A percentile compares a stretch with the other conserved stretches of the same genome.
Evolutionary conservation across 2,113 vertebrate species (phyloP).

Genomic region (Elachura formosa): DNA sequence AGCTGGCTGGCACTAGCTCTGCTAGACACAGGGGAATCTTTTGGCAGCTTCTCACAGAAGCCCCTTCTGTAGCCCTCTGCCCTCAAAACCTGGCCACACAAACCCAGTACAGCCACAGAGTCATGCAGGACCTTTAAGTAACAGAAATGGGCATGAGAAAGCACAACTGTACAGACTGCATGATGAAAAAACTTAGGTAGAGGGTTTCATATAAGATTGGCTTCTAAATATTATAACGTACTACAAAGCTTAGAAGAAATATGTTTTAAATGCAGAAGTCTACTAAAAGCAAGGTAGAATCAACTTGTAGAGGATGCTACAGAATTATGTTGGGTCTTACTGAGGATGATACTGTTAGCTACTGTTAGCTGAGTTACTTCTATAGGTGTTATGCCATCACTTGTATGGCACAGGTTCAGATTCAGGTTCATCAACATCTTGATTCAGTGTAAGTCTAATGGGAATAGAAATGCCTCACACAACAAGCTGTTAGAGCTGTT

Average conservation of each 20-base stretch:
- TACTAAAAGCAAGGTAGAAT: not conserved
- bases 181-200: not conserved
- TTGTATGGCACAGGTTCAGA: not conserved
- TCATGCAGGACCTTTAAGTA: not conserved
- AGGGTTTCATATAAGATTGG: not conserved
- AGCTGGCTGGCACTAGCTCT: not conserved
- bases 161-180: not conserved
- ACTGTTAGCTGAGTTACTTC: not conserved
- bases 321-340: not conserved
- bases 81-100: not conserved
- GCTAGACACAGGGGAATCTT: not conserved
- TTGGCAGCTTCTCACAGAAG: not conserved
- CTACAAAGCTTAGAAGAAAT: not conserved
- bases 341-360: not conserved
- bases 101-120: not conserved
- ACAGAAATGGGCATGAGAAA: not conserved
- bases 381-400: too few species aligned
- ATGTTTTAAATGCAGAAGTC: not conserved
- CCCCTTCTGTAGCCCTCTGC: fast-evolving
- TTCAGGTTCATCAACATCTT: too few species aligned
- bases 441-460: not conserved
- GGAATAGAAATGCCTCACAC: not conserved
- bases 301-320: not conserved
- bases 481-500: not conserved
- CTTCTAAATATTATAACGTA: not conserved